Evolutionary conservation across 2,113 vertebrate species (phyloP).

Genomic region (Condylura cristata): DNA sequence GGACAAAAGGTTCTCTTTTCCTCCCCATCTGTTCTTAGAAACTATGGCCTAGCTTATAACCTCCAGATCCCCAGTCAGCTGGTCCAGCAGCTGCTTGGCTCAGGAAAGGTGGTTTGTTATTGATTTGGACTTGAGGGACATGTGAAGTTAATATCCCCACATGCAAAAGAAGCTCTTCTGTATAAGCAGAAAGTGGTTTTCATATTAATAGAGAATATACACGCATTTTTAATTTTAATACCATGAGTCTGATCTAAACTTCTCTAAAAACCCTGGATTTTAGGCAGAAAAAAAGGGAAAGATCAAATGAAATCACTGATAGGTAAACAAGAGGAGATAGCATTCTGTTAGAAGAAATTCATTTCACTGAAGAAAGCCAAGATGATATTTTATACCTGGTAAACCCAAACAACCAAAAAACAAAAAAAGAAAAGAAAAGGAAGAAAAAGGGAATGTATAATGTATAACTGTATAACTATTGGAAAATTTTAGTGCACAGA

Average conservation of each 20-base stretch:
- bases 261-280: constrained; percentile 16
- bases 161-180: background rate
- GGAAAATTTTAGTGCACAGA: background rate
- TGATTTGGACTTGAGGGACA: background rate
- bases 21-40: background rate
- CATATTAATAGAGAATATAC: background rate
- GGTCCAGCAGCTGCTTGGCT: background rate
- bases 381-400: constrained; percentile 32
- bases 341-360: background rate
- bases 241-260: background rate
- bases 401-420: background rate
- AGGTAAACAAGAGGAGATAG: background rate
- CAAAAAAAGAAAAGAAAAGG: background rate
- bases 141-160: background rate
- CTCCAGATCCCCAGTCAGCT: background rate
- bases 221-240: constrained; percentile 22
- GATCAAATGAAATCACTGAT: background rate
- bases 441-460: too few species aligned
- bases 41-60: background rate
- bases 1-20: background rate
- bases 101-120: background rate
- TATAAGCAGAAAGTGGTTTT: background rate
- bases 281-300: constrained; percentile 21
- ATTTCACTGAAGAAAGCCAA: constrained; percentile 55
- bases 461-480: background rate